phyloP scores from a whole-genome alignment of 2,888 invertebrate genomes.

The Diachrysia chrysitis region DNA sequence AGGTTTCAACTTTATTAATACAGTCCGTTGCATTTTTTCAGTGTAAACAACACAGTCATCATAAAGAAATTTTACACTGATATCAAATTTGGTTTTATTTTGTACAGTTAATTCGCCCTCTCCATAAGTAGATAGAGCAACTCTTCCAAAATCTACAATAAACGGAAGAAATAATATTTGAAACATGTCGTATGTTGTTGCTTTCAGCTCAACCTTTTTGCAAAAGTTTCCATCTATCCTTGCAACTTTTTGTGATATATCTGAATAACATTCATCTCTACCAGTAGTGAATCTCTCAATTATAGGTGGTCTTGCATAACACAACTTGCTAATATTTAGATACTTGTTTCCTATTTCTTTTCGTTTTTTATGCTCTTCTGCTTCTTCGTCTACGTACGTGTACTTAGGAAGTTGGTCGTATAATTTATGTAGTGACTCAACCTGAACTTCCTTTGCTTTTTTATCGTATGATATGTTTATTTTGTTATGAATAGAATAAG shows the following conservation, averaged over 20 bases:
- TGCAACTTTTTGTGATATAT: conserved; percentile 40
- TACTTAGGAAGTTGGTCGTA: conserved; percentile 69
- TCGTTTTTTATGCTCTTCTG: conserved; percentile 35
- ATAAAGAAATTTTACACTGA: conserved; percentile 67
- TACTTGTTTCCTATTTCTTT: conserved; percentile 65
- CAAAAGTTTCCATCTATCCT: conserved; percentile 67
- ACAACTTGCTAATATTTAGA: conserved; percentile 67
- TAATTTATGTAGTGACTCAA: conserved; percentile 80
- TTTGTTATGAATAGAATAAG: conserved; percentile 69
- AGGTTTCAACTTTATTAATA: conserved; percentile 69
- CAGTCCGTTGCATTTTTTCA: conserved; percentile 62
- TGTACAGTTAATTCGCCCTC: conserved; percentile 69
- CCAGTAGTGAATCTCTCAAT: conserved; percentile 65
- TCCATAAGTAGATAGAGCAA: conserved; percentile 74
- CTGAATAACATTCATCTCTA: conserved; percentile 66
- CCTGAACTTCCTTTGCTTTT: conserved; percentile 53
- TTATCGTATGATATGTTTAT: conserved; percentile 69
- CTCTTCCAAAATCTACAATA: conserved; percentile 76
- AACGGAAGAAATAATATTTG: conserved; percentile 72
- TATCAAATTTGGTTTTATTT: conserved; percentile 75
- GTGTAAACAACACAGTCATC: conserved; percentile 73
- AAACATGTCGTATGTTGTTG: conserved; percentile 72
- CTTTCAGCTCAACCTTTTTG: conserved; percentile 55
- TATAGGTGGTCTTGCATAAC: conserved; percentile 55
- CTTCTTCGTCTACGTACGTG: conserved; percentile 69